These are phyloP conservation scores for Alcis repandata DNA, from an alignment of 2,888 invertebrate genomes.

Conservation along the genomic window DNA sequence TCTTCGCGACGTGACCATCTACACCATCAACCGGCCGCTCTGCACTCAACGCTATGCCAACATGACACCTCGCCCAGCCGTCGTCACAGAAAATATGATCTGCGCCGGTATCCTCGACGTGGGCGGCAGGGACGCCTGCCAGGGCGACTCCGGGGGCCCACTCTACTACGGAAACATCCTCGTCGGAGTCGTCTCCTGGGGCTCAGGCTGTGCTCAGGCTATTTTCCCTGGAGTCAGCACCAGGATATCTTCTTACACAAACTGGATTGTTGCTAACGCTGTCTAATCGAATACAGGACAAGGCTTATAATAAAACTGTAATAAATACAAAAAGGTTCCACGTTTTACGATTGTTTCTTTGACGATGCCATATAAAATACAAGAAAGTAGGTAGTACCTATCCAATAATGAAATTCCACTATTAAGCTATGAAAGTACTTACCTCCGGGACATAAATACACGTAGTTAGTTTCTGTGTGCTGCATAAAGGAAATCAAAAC, in stretches of 20 bases:
- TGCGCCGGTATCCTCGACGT: slow-evolving; percentile 58
- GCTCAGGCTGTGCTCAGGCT: slow-evolving; percentile 72
- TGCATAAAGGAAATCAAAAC: no score
- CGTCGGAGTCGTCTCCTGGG: slow-evolving; percentile 80
- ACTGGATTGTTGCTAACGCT: slow-evolving; percentile 59
- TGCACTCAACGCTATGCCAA: slow-evolving; percentile 42
- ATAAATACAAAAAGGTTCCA: neutral
- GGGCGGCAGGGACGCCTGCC: slow-evolving; percentile 54
- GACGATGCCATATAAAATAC: no score
- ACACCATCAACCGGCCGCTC: slow-evolving; percentile 30
- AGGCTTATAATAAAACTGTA: neutral
- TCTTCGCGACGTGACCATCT: slow-evolving; percentile 38
- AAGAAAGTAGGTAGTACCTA: no score
- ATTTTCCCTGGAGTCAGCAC: slow-evolving; percentile 78
- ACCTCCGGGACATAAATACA: no score
- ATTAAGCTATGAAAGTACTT: no score
- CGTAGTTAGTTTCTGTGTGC: no score
- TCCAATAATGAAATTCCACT: no score
- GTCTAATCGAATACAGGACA: slow-evolving; percentile 27
- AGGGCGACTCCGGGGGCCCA: slow-evolving; percentile 72
- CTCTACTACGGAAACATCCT: slow-evolving; percentile 65
- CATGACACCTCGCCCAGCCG: neutral
- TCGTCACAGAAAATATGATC: slow-evolving; percentile 58
- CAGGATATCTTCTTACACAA: slow-evolving; percentile 62
- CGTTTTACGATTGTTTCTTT: no score